Percentiles rank a stretch among this genome's conserved stretches.
Conservation (phyloP, 2,113 vertebrate species). For the Alligator sinensis region DNA sequence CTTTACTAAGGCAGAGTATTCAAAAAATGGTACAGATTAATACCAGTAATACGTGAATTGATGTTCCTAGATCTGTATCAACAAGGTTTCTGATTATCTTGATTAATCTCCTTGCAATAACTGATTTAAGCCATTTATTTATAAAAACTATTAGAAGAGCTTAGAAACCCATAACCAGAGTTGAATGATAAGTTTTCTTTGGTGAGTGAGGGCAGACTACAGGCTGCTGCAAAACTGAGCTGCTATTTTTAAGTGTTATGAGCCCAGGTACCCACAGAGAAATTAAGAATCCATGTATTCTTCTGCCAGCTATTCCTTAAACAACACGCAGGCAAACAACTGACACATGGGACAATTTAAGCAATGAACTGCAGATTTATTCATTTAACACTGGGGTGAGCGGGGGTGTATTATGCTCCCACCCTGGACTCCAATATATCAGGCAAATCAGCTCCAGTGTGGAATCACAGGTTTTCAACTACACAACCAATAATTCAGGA, state of each 20-base stretch:
- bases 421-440: no score
- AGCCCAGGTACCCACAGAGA: not conserved
- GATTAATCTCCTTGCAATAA: not conserved
- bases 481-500: no score
- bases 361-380: no score
- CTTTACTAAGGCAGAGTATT: not conserved
- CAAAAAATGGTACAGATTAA: not conserved
- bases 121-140: not conserved
- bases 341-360: no score
- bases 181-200: not conserved
- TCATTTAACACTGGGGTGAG: no score
- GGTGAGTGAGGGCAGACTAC: not conserved
- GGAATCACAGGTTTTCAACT: no score
- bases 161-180: not conserved
- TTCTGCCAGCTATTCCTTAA: not conserved
- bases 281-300: not conserved
- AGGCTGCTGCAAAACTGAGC: no score
- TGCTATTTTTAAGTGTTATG: not conserved
- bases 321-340: no score
- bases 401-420: no score
- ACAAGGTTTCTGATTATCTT: not conserved
- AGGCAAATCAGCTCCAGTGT: no score
- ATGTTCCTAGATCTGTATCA: not conserved
- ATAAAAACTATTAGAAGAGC: not conserved
- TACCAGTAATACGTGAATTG: not conserved